Evolutionary conservation across 2,113 vertebrate species (phyloP), one percentile per base, ranked within the genome.

Genomic region (Dolichotis patagonum): DNA sequence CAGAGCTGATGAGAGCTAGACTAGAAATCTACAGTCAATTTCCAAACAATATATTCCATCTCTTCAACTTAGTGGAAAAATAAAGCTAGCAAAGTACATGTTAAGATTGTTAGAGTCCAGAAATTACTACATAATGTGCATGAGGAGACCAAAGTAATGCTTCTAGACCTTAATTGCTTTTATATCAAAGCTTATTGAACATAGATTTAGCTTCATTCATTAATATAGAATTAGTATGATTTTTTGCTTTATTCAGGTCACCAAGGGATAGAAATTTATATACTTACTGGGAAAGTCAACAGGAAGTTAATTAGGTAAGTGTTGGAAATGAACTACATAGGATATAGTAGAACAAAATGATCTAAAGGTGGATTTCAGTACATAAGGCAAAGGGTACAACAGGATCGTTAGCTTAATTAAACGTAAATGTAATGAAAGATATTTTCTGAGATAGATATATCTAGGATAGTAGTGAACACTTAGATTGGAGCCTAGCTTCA

Each of bases 231-330:
- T 93, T 84, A 94, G 19, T 32, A 54, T 91, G 67, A 95, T 26
- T 81, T 20, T 20, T 43, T 69, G 56, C 43, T 71, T 94, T 80
- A 67, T 67, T 94, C 35, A 81, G 62, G 28, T 95, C 54, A 81
- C 49, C 69, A 5, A 80, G 49, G 49, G 75, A 92, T 41, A 49
- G 46, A 56, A 91, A 78, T 67, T 75, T 81, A 58, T n/a, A 26
- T 75, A 5, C 9, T 75, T 81, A 80, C 38, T 86, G 22, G 73
- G 54, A 95, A 83, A 65, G 2, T 73, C 71, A 80, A 82, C 65
- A 73, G 49, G 85, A 81, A 85, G n/a, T 81, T 90, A 87, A 91
- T 90, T 87, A 93, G 84, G 87, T 78, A 85, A 82, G 52, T 77
- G 32, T 73, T 84, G 38, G 65, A 62, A 90, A 88, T 82, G 32